Conservation (phyloP, 2,113 vertebrate species). For the Hippolais icterina region DNA sequence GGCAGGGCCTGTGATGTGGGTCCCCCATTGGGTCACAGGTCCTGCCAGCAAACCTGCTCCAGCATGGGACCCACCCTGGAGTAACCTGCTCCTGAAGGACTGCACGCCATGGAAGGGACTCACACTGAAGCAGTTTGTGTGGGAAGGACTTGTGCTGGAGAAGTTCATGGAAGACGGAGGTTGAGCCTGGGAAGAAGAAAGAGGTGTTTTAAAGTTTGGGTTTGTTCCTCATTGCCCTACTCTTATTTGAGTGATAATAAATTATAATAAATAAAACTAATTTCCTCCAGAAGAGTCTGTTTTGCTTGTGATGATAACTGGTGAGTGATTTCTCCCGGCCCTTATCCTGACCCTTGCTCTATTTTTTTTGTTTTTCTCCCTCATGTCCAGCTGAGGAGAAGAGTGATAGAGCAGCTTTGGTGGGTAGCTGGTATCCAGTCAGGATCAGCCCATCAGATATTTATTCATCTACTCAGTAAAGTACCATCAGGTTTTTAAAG, state of each 20-base stretch:
- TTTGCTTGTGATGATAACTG: background rate
- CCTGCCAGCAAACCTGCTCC: background rate
- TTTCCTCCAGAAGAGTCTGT: background rate
- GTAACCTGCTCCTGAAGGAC: background rate
- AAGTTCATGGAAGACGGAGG: background rate
- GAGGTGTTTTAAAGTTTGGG: background rate
- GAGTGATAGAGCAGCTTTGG: background rate
- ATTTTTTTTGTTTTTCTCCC: background rate
- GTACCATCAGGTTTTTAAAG: background rate
- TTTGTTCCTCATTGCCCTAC: background rate
- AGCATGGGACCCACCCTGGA: accelerated
- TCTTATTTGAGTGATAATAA: background rate
- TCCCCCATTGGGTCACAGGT: background rate
- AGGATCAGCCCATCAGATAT: background rate
- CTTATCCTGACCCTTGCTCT: background rate
- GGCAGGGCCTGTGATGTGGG: too few relatives aligned
- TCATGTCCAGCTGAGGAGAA: accelerated
- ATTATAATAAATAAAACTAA: background rate
- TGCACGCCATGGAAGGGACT: background rate
- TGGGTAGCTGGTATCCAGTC: background rate
- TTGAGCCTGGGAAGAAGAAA: background rate
- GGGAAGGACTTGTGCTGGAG: background rate
- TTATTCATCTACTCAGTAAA: background rate
- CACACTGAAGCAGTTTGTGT: background rate
- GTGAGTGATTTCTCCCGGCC: background rate